Evolutionary conservation across 2,888 invertebrate genomes (phyloP).

Genomic region (Anthrax anthrax): DNA sequence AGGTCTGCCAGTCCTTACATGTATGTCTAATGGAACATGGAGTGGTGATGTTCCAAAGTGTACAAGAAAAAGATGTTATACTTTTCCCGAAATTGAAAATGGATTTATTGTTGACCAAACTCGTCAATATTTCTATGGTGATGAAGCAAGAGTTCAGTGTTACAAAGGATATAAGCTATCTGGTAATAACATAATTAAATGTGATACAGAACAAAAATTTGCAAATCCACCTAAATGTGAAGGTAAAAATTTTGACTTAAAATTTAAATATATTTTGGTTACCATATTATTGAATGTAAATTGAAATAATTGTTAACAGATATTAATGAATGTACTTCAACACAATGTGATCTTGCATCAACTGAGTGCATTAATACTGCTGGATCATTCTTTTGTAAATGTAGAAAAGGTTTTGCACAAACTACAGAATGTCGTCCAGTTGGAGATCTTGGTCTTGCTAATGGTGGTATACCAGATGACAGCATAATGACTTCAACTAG

Average conservation of each 20-base stretch:
- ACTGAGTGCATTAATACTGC: conserved; percentile 82
- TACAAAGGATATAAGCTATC: conserved; percentile 78
- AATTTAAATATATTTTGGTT: background rate
- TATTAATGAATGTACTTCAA: conserved; percentile 77
- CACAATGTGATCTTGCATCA: conserved; percentile 79
- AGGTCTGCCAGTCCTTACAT: conserved; percentile 79
- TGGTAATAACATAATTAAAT: conserved; percentile 68
- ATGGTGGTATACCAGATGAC: conserved; percentile 81
- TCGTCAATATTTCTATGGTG: conserved; percentile 66
- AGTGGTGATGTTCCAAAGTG: conserved; percentile 82
- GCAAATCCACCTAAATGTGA: conserved; percentile 76
- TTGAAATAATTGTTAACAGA: conserved; percentile 35
- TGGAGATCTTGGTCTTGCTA: conserved; percentile 64
- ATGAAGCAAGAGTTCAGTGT: conserved; percentile 84
- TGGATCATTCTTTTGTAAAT: conserved; percentile 81
- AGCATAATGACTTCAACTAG: conserved; percentile 72
- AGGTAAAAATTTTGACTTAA: conserved; percentile 35
- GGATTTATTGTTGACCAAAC: conserved; percentile 72
- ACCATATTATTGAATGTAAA: no score
- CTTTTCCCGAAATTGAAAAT: conserved; percentile 69
- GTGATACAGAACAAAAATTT: conserved; percentile 72
- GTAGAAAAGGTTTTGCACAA: conserved; percentile 66
- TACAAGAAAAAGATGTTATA: conserved; percentile 42
- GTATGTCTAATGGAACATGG: conserved; percentile 94
- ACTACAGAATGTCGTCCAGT: conserved; percentile 82